These are phyloP conservation scores for Bryconaethiops microstoma DNA, from an alignment of 2,797 vertebrate genomes.

Conservation along the genomic window DNA sequence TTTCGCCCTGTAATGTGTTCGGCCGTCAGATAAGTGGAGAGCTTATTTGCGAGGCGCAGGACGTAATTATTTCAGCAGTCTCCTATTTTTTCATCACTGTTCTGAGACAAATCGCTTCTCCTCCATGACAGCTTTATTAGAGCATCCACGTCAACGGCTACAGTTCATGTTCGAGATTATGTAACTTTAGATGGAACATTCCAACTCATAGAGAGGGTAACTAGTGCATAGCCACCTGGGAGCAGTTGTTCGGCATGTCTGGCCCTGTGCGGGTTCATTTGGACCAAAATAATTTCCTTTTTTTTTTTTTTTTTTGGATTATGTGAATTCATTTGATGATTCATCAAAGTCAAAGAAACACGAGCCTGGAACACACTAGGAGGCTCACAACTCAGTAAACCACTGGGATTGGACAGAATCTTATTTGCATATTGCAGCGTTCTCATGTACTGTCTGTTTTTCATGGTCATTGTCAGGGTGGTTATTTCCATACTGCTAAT, in stretches of 20 bases:
- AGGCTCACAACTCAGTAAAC: too few relatives aligned
- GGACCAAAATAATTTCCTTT: too few relatives aligned
- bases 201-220: neutral
- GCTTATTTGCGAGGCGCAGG: constrained; percentile 70
- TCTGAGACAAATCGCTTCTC: neutral
- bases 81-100: constrained; percentile 8
- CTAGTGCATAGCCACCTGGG: neutral
- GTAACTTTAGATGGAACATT: too few relatives aligned
- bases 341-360: too few relatives aligned
- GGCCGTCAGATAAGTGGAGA: constrained; percentile 74
- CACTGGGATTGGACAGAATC: neutral
- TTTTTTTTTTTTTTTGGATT: too few relatives aligned
- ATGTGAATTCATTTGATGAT: too few relatives aligned
- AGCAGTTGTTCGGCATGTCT: neutral
- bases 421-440: neutral
- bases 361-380: too few relatives aligned
- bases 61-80: constrained; percentile 57
- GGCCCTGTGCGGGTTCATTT: too few relatives aligned
- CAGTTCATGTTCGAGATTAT: neutral
- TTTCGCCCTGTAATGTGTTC: constrained; percentile 66
- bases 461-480: too few relatives aligned
- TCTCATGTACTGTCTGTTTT: neutral
- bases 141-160: neutral
- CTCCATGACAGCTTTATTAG: neutral
- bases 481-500: too few relatives aligned